phyloP scores from a whole-genome alignment of 2,113 vertebrate genomes.

The Cyprinodon tularosa region DNA sequence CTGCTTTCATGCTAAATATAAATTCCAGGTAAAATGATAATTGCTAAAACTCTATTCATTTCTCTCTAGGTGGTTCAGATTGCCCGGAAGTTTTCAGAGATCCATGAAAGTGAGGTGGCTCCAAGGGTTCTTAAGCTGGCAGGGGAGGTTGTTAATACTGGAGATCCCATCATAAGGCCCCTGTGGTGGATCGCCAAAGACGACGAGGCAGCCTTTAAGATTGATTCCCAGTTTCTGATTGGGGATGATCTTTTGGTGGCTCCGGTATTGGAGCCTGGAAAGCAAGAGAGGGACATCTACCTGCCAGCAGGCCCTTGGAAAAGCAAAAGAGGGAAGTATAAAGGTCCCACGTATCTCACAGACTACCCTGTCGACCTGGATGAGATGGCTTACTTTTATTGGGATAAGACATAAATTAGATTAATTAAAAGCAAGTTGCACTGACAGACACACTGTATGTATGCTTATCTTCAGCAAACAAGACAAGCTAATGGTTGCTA shows the following conservation, averaged over 20 bases:
- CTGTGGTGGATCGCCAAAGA: conserved; percentile 95
- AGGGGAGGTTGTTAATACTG: conserved; percentile 86
- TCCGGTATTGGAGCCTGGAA: conserved; percentile 92
- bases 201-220: conserved; percentile 86
- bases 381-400: conserved; percentile 88
- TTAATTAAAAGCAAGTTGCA: neutral
- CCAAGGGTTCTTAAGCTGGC: conserved; percentile 91
- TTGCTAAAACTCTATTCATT: conserved; percentile 9
- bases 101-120: conserved; percentile 89
- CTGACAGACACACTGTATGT: conserved; percentile 5
- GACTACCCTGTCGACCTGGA: conserved; percentile 92
- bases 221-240: conserved; percentile 96
- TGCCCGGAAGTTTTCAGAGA: conserved; percentile 86
- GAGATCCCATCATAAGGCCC: conserved; percentile 93
- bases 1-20: neutral
- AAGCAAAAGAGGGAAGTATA: conserved; percentile 92
- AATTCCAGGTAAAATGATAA: neutral
- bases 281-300: conserved; percentile 94
- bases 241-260: conserved; percentile 96
- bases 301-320: conserved; percentile 91
- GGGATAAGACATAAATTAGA: conserved; percentile 47
- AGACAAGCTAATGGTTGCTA: conserved; percentile 27
- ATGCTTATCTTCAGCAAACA: conserved; percentile 36
- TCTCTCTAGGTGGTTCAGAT: conserved; percentile 85
- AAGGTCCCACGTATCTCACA: conserved; percentile 86